Conservation (phyloP, 2,113 vertebrate genomes). For the Morone saxatilis region DNA sequence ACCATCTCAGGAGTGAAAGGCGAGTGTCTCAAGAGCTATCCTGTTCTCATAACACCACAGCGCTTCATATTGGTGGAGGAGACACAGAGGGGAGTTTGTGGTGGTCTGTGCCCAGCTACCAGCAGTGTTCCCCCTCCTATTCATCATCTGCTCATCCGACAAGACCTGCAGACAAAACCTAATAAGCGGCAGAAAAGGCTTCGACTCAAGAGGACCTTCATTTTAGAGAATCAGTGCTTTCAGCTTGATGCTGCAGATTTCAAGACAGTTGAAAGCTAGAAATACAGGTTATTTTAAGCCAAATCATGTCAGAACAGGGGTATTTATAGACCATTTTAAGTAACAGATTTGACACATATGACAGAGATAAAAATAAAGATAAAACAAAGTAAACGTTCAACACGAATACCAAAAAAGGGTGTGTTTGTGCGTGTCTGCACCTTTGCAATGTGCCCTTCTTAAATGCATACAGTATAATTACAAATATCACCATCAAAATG, state of each 20-base stretch:
- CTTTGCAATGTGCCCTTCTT: neutral
- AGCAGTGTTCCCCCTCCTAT: conserved; percentile 52
- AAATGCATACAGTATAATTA: neutral
- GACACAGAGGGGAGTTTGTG: conserved; percentile 63
- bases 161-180: conserved; percentile 63
- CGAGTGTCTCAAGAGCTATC: conserved; percentile 78
- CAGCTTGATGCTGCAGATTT: conserved; percentile 44
- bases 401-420: neutral
- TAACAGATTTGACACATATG: conserved; percentile 14
- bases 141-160: conserved; percentile 66
- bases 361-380: conserved; percentile 47
- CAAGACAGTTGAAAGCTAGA: conserved; percentile 28
- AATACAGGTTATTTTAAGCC: conserved; percentile 57
- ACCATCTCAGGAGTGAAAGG: conserved; percentile 81
- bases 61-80: conserved; percentile 69
- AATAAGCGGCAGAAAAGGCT: conserved; percentile 59
- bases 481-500: conserved; percentile 10
- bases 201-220: conserved; percentile 56
- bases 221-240: conserved; percentile 32
- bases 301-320: conserved; percentile 35
- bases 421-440: conserved; percentile 15
- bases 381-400: conserved; percentile 11
- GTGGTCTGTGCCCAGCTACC: conserved; percentile 58
- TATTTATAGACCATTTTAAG: conserved; percentile 61
- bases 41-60: conserved; percentile 79